These are phyloP conservation scores for Malurus cyaneus DNA, from an alignment of 2,113 vertebrate genomes.

Conservation along the genomic window DNA sequence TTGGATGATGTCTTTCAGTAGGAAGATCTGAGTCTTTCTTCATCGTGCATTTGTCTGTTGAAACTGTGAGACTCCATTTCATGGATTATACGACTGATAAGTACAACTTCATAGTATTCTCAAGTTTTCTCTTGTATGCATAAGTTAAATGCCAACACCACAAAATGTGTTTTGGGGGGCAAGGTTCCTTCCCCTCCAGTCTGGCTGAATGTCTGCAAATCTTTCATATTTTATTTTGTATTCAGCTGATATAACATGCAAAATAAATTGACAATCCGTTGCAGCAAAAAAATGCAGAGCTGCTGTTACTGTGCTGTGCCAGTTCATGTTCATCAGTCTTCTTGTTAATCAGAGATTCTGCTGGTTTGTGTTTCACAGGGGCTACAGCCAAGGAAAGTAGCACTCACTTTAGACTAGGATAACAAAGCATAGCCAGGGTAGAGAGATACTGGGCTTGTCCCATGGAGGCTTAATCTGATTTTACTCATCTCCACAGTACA, in stretches of 20 bases:
- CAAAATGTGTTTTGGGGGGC: accelerated
- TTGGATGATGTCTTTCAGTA: not conserved
- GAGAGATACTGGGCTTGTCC: not conserved
- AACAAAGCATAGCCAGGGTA: not conserved
- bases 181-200: not conserved
- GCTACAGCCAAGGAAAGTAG: not conserved
- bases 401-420: not conserved
- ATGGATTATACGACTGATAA: not conserved
- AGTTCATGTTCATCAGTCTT: not conserved
- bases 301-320: not conserved
- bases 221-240: not conserved
- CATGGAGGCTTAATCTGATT: not conserved
- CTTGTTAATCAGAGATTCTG: not conserved
- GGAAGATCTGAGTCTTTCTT: not conserved
- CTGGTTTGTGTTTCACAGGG: not conserved
- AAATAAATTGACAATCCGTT: not conserved
- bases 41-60: not conserved
- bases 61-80: not conserved
- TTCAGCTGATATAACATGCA: not conserved
- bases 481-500: not conserved
- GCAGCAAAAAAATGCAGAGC: not conserved
- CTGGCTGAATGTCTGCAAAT: not conserved
- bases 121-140: not conserved
- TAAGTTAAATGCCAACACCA: not conserved
- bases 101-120: not conserved